phyloP scores from a whole-genome alignment of 2,888 invertebrate species.

The Aleiodes testaceus region DNA sequence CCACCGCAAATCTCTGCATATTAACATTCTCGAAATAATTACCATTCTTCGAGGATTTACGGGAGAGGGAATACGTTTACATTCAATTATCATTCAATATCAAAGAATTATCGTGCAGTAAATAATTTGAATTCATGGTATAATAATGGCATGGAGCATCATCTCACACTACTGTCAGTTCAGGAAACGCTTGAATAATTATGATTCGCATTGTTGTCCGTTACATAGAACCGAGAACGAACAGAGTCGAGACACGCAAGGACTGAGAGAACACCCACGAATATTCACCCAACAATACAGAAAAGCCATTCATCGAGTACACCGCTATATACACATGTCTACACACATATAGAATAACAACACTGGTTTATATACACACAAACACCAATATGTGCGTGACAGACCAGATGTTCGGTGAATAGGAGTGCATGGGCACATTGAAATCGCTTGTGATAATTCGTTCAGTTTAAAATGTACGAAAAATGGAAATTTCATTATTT shows the following conservation, averaged over 20 bases:
- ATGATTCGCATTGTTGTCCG: slow-evolving; percentile 43
- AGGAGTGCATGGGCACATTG: neutral
- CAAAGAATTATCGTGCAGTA: slow-evolving; percentile 22
- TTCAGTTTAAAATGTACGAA: too few relatives aligned
- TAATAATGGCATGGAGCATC: slow-evolving; percentile 24
- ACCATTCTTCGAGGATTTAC: neutral
- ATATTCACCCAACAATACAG: slow-evolving; percentile 43
- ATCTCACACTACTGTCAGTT: slow-evolving; percentile 36
- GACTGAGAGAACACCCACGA: slow-evolving; percentile 42
- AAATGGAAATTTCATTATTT: too few relatives aligned
- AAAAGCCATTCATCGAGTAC: slow-evolving; percentile 41
- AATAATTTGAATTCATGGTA: slow-evolving; percentile 26
- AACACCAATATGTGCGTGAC: slow-evolving; percentile 1
- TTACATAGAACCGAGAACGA: slow-evolving; percentile 31
- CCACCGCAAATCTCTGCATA: neutral
- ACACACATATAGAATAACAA: slow-evolving; percentile 6
- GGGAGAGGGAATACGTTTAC: neutral
- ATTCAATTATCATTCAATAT: slow-evolving; percentile 26
- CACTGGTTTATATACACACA: slow-evolving; percentile 13
- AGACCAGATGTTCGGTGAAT: slow-evolving; percentile 12
- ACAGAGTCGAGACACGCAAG: slow-evolving; percentile 38
- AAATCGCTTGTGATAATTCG: too few relatives aligned
- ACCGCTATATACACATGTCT: slow-evolving; percentile 23
- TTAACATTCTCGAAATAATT: slow-evolving; percentile 11
- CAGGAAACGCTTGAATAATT: slow-evolving; percentile 45